Base-by-base conservation (phyloP, 2,888 invertebrate species). In the Habrosyne pyritoides region DNA sequence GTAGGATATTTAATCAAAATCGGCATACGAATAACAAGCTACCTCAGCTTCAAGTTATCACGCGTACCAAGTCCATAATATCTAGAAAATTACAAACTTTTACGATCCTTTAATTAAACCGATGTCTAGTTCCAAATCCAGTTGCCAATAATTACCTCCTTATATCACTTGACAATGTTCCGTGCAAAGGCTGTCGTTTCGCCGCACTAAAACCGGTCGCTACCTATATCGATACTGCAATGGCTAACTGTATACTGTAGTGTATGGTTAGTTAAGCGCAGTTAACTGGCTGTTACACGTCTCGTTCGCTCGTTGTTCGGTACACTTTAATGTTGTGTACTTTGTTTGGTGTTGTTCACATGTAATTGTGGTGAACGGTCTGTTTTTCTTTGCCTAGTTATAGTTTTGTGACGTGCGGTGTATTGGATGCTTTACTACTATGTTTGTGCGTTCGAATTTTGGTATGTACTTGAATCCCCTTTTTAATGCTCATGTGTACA, bases 201-300 rank as follows among this genome's bases (percentile, higher is more conserved):
- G 55, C 62, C 21, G 57, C 24, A 56, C 53, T 51, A 54, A 58
- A 69, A 70, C 69, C 66, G 71, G 69, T 71, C 63, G 60, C 53
- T 36, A 52, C 56, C 54, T 54, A 55, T 66, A 66, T 63, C 62
- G 59, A 63, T 66, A 66, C 57, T 53, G 52, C 58, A 55, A 56
- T 53, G 8, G 50, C 52, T 52, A 50, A 59, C 53, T 57, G 53
- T 55, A 47, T 53, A 46, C 46, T 56, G 21, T 50, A 47, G 33
- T 24, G 14, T 30, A 22, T 42, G 52, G 49, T 56, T 49, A 54
- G 53, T 54, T 57, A 48, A 22, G 22, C n/a, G 18, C 52, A 26
- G 56, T 54, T 48, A 54, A 46, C 51, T 53, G 56, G 48, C 22
- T 26, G 24, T 53, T 59, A 53, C 56, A 33, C 36, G 47, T 53